Percentiles rank a stretch among this genome's conserved stretches.
Conservation (phyloP, 2,113 vertebrate species). For the Gallinago jamesoni region DNA sequence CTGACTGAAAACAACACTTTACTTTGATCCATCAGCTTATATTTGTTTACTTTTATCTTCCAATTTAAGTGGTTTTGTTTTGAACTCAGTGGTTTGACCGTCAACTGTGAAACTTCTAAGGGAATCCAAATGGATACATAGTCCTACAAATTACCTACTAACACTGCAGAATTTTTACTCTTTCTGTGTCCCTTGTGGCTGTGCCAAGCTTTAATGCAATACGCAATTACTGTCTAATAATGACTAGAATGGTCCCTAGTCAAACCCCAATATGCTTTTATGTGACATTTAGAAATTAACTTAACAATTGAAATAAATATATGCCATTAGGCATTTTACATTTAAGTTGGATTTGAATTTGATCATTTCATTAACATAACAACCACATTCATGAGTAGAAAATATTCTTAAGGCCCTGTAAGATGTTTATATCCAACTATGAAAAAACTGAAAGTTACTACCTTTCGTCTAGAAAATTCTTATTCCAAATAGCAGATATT, state of each 20-base stretch:
- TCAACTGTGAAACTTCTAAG: neutral
- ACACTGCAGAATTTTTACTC: neutral
- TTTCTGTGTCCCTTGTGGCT: neutral
- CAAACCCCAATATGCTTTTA: neutral
- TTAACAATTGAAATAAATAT: neutral
- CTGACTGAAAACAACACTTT: neutral
- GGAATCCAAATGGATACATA: neutral
- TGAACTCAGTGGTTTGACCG: neutral
- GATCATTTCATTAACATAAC: neutral
- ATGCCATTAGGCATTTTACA: neutral
- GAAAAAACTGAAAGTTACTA: neutral
- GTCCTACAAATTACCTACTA: neutral
- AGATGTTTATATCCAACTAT: neutral
- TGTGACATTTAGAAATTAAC: neutral
- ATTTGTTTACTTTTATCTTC: slow-evolving; percentile 15
- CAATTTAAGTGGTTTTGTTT: neutral
- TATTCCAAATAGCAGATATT: neutral
- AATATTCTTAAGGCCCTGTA: neutral
- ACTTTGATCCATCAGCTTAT: neutral
- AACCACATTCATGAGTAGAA: neutral
- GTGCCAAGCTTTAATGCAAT: neutral
- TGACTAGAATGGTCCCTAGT: neutral
- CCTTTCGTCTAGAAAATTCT: neutral
- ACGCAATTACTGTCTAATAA: neutral
- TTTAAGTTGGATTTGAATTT: neutral